Base-by-base conservation (phyloP, 2,113 vertebrate species). In the Choloepus hoffmanni region DNA sequence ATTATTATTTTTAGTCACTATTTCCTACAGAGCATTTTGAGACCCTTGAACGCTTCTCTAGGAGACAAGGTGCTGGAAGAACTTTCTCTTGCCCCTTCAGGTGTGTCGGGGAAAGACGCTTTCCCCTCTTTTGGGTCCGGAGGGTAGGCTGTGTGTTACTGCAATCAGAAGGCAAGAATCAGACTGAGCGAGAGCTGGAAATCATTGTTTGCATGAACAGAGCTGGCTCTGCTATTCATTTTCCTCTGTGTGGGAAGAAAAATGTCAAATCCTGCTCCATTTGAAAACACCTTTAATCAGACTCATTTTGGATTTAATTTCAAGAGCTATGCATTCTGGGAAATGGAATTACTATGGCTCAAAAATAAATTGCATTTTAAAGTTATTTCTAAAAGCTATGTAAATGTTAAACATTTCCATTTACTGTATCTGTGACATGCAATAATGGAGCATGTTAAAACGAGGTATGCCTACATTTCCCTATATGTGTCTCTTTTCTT, bases 301-400 rank as follows among this genome's bases (percentile, higher is more conserved):
- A 91, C 67, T 93, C 86, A 95, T 88, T 36, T 95, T 53, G 30
- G 53, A 74, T 93, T 96, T 93, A 48, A 40, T 92, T 82, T 87
- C 77, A 79, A 96, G 67, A 95, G 36, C 36, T 28, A 58, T 1
- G 2, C 45, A 85, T 95, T 85, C 83, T 92, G 79, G 87, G 67
- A 96, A 93, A 76, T 87, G 74, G 77, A 85, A 77, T 70, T 68
- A 65, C 70, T 77, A 60, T 5, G 45, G 53, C 90, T 96, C 95
- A 95, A 93, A 93, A 77, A 48, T 40, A 95, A 81, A 85, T 72
- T 45, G 85, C 68, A 91, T 78, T 26, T 68, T 62, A 83, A 93
- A 76, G 77, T 79, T 85, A 65, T 90, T 93, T 96, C 83, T 7
- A 74, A 79, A 36, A 95, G 55, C 36, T 13, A 23, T n/a, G 53